These are phyloP conservation scores for Triops longicaudatus DNA, from an alignment of 1,140 invertebrate species.

Conservation along the genomic window DNA sequence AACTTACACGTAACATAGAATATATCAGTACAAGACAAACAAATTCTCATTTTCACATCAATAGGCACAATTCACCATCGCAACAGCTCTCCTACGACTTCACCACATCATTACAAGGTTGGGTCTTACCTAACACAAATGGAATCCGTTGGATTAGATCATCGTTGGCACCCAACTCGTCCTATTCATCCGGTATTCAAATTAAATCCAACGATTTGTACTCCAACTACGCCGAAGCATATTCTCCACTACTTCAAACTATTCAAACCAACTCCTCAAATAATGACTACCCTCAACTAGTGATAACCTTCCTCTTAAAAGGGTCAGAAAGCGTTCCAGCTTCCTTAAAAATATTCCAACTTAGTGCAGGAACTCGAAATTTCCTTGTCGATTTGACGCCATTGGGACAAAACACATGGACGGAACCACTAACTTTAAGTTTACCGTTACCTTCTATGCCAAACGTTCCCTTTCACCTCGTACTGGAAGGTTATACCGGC, in stretches of 20 bases:
- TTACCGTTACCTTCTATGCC: background rate
- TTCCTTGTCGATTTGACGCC: background rate
- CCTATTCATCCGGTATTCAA: background rate
- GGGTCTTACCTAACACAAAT: background rate
- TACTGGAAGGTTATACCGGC: background rate
- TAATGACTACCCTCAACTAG: background rate
- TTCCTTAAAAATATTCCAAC: background rate
- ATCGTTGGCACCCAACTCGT: background rate
- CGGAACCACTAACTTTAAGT: background rate
- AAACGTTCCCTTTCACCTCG: background rate
- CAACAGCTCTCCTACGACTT: background rate
- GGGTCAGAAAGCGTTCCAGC: background rate
- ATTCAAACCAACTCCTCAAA: background rate
- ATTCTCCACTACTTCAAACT: background rate
- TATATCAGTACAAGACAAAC: no score
- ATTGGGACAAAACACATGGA: background rate
- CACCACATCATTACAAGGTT: background rate
- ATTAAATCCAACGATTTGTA: background rate
- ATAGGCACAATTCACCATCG: background rate
- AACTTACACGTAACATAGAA: no score
- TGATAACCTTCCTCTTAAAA: background rate
- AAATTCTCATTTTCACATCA: background rate
- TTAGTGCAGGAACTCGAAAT: background rate
- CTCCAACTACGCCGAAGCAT: background rate
- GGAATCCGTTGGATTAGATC: conserved; percentile 2